phyloP scores from a whole-genome alignment of 2,888 invertebrate genomes.

The Pantelozetes paolii region DNA sequence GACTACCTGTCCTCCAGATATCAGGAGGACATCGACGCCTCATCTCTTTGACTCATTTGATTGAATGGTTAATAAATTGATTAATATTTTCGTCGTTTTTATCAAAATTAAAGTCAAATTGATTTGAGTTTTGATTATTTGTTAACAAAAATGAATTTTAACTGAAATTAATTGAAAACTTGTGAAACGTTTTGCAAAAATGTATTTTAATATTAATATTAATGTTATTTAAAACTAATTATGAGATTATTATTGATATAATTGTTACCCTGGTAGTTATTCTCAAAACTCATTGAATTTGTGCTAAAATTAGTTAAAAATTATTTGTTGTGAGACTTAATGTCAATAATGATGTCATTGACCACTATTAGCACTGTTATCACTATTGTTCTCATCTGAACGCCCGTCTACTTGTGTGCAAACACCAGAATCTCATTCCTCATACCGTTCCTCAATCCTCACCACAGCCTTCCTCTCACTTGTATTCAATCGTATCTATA shows the following conservation, averaged over 20 bases:
- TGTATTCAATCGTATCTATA: too few relatives aligned
- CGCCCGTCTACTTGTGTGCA: background rate
- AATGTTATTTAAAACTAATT: slow-evolving; percentile 8
- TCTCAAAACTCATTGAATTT: background rate
- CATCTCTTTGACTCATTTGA: slow-evolving; percentile 9
- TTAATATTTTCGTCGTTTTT: background rate
- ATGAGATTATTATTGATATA: background rate
- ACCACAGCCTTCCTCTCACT: too few relatives aligned
- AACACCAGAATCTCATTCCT: background rate
- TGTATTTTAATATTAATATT: background rate
- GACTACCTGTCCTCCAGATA: slow-evolving; percentile 51
- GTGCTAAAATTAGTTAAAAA: slow-evolving; percentile 11
- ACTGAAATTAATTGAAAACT: background rate
- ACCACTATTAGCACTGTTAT: background rate
- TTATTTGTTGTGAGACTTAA: too few relatives aligned
- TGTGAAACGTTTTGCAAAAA: background rate
- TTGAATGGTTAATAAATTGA: background rate
- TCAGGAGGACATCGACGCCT: slow-evolving; percentile 50
- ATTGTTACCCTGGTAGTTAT: too few relatives aligned
- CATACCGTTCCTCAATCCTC: background rate
- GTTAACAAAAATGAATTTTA: background rate
- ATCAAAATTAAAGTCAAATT: background rate
- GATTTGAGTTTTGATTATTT: background rate
- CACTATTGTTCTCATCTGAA: background rate
- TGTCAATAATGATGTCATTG: too few relatives aligned